These are phyloP conservation scores for Hormiphora californensis DNA, from an alignment of 37 sponge, comb jelly and placozoan genomes.

Conservation along the genomic window DNA sequence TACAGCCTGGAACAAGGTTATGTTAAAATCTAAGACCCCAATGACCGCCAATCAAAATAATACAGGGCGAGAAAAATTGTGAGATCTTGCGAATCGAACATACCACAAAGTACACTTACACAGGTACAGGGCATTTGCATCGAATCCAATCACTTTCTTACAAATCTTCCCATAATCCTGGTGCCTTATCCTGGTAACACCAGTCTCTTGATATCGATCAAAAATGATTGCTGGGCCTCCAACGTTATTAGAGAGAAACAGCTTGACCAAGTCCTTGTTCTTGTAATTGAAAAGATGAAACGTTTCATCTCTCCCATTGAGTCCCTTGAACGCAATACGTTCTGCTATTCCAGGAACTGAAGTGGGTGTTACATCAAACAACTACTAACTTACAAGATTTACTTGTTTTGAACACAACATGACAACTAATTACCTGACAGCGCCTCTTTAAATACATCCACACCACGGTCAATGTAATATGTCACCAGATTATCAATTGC, in stretches of 20 bases:
- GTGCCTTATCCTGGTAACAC: not conserved
- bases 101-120: too few relatives aligned
- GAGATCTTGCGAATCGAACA: too few relatives aligned
- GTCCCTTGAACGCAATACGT: not conserved
- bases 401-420: too few relatives aligned
- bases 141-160: not conserved
- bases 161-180: not conserved
- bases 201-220: not conserved
- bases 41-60: too few relatives aligned
- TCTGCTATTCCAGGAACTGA: not conserved
- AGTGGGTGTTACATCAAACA: not conserved
- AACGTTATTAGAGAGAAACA: not conserved
- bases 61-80: too few relatives aligned
- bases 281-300: slow-evolving; percentile 1
- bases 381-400: too few relatives aligned
- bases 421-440: not conserved
- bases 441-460: not conserved
- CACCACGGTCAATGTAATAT: not conserved
- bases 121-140: not conserved
- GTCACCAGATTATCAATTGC: not conserved
- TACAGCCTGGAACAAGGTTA: slow-evolving; percentile 1
- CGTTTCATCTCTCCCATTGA: not conserved
- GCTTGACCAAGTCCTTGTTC: not conserved
- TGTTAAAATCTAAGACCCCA: not conserved
- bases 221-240: slow-evolving; percentile 18